A percentile compares a stretch with the other conserved stretches of the same genome.
Evolutionary conservation across 2,113 vertebrate species (phyloP).

Genomic region (Sinocyclocheilus grahami): DNA sequence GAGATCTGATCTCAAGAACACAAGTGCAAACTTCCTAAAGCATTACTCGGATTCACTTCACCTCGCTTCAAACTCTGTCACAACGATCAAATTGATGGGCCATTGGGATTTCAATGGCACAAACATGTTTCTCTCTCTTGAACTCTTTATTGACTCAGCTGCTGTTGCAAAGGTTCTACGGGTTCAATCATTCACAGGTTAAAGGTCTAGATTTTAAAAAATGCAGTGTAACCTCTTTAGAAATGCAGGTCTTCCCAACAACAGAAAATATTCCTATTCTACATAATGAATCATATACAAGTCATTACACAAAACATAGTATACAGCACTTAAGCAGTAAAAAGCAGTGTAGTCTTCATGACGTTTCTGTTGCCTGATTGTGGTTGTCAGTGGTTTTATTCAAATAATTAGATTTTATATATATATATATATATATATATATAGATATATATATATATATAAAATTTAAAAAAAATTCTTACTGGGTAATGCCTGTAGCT

Average conservation of each 20-base stretch:
- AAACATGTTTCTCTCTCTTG: constrained; percentile 1
- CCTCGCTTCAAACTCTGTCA: constrained; percentile 65
- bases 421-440: no score
- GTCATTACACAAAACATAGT: background rate
- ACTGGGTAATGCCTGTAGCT: constrained; percentile 21
- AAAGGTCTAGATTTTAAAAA: constrained; percentile 46
- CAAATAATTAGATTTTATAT: background rate
- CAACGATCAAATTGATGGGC: constrained; percentile 65
- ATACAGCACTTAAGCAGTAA: constrained; percentile 29
- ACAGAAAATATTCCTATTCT: constrained; percentile 2
- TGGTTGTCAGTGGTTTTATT: constrained; percentile 24
- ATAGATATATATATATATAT: no score
- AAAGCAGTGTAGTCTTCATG: constrained; percentile 10
- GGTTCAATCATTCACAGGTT: constrained; percentile 63
- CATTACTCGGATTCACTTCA: constrained; percentile 58
- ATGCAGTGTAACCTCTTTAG: constrained; percentile 48
- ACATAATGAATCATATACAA: background rate
- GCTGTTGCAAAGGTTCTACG: constrained; percentile 76
- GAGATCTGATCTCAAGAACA: constrained; percentile 50
- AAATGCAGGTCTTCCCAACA: constrained; percentile 36
- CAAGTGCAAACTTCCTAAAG: constrained; percentile 15
- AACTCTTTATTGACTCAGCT: constrained; percentile 42
- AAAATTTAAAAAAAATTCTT: background rate
- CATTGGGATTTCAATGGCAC: constrained; percentile 69
- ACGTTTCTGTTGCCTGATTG: constrained; percentile 24